Base-by-base conservation (phyloP, 2,888 invertebrate genomes). In the Polylopha cassiicola region DNA sequence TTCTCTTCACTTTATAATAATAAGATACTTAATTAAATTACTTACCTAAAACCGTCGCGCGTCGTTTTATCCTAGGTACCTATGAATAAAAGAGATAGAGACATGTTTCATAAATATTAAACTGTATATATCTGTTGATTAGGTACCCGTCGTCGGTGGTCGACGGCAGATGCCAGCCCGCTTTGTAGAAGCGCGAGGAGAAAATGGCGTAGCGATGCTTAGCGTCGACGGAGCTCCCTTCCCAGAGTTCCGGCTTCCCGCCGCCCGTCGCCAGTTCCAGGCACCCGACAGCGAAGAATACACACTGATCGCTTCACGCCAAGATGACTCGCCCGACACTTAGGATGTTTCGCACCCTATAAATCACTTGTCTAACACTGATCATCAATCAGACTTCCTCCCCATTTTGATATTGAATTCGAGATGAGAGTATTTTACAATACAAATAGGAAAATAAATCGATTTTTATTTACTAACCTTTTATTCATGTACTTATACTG, bases 181-280 rank as follows among this genome's bases (percentile, higher is more conserved):
- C 2, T 55, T 67, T 21, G 45, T 79, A 0, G 62, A 69, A 44
- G 74, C 75, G 45, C 61, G 61, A 24, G 48, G 53, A 2, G 43
- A 44, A 2, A 47, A 41, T 0, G 64, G 68, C 1, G 61, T 77
- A 11, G 62, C 62, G 1, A 38, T 78, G 39, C 43, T 74, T 29
- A 58, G 55, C 24, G 46, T 77, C 15, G 71, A 65, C 48, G 48
- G 41, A 4, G 66, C 47, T 2, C 72, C 75, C 2, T 47, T 72
- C 39, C 77, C 77, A 0, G 50, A 57, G 49, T 62, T 77, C 48
- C 61, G 61, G 0, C 64, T 79, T 44, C 71, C 77, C 10, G 44
- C 43, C 29, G 41, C 52, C 10, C 61, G 73, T 7, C 54, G 73
- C 4, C 79, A 76, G 58, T 75, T 74, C 56, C 73, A 70, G 68